Conservation (phyloP, 2,113 vertebrate genomes). For the Limanda limanda region DNA sequence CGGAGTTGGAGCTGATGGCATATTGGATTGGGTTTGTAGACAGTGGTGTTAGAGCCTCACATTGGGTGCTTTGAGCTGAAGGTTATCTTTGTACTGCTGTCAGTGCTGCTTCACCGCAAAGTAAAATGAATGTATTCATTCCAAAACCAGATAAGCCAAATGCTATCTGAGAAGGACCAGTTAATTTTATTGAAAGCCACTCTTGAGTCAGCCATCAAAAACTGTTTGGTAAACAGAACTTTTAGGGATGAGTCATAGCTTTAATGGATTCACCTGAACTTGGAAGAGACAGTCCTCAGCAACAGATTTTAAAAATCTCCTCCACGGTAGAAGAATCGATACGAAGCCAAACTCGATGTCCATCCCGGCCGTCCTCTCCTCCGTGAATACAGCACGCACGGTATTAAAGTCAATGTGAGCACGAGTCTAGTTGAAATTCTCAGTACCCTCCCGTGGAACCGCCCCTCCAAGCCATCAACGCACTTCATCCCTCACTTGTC, state of each 20-base stretch:
- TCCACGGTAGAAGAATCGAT: constrained; percentile 12
- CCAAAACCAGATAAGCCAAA: background rate
- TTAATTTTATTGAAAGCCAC: background rate
- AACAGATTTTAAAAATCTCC: constrained; percentile 8
- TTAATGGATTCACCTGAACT: background rate
- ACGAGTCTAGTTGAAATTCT: constrained; percentile 60
- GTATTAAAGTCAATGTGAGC: constrained; percentile 28
- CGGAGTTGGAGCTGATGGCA: background rate
- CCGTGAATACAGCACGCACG: constrained; percentile 7
- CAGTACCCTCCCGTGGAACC: constrained; percentile 40
- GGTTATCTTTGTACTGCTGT: constrained; percentile 22
- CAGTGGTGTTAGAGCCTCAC: constrained; percentile 2
- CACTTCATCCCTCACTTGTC: constrained; percentile 64
- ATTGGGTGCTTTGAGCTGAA: constrained; percentile 10
- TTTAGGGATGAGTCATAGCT: background rate
- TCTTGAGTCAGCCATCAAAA: background rate
- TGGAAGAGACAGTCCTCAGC: background rate
- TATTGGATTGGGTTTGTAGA: constrained; percentile 38
- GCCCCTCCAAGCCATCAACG: constrained; percentile 58
- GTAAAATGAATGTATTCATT: constrained; percentile 12
- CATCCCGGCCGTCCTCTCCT: constrained; percentile 23
- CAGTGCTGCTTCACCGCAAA: constrained; percentile 2
- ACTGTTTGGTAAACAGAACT: background rate
- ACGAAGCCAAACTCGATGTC: background rate
- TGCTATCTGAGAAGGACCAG: background rate